phyloP scores from a whole-genome alignment of 2,888 invertebrate species.

The Pegoplata infirma region DNA sequence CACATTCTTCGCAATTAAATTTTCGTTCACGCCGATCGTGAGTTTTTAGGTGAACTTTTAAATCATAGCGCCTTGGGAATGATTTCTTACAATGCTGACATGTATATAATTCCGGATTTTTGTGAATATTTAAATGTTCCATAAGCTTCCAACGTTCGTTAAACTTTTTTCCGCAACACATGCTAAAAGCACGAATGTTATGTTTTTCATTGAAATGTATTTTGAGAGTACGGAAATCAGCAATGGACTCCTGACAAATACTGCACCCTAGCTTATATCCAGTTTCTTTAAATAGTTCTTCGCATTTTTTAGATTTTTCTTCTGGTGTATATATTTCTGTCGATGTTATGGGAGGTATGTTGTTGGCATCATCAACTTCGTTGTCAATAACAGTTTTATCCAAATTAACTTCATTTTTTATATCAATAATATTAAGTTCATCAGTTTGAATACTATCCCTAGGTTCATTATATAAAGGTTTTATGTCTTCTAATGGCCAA shows the following conservation, averaged over 20 bases:
- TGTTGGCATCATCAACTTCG: background rate
- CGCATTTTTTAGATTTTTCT: too few species aligned
- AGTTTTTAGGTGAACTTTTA: constrained; percentile 69
- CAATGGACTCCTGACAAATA: constrained; percentile 48
- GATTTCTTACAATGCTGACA: constrained; percentile 69
- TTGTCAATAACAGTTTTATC: background rate
- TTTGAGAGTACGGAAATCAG: constrained; percentile 54
- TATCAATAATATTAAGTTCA: background rate
- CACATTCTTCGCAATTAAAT: constrained; percentile 72
- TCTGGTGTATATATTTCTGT: too few species aligned
- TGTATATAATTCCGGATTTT: constrained; percentile 74
- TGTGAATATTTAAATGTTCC: constrained; percentile 73
- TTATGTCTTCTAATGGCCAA: too few species aligned
- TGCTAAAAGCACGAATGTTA: constrained; percentile 69
- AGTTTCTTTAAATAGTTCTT: constrained; percentile 49
- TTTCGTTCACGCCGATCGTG: constrained; percentile 61
- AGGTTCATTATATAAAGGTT: too few species aligned
- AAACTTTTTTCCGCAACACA: constrained; percentile 74
- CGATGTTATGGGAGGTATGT: constrained; percentile 29
- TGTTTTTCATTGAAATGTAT: constrained; percentile 52
- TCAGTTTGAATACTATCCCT: too few species aligned
- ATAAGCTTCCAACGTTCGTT: constrained; percentile 73
- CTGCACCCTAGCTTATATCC: constrained; percentile 52
- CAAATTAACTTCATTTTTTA: constrained; percentile 30
- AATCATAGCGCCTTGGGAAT: constrained; percentile 69